Evolutionary conservation across 1,140 invertebrate species (phyloP).

Genomic region (Ips nitidus): DNA sequence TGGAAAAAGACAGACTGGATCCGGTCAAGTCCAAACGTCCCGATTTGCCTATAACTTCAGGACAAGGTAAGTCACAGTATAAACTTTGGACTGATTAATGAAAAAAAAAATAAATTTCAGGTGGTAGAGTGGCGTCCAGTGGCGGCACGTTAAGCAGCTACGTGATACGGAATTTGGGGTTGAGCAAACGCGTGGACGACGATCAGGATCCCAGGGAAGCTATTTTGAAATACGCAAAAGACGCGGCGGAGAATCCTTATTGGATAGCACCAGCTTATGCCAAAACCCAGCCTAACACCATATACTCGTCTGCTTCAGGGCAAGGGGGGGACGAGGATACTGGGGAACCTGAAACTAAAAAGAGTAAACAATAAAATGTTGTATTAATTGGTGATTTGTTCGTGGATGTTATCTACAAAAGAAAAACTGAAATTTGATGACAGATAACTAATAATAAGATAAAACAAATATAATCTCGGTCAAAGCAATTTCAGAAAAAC

Average conservation of each 20-base stretch:
- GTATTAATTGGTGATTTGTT: too few relatives aligned
- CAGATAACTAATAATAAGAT: too few relatives aligned
- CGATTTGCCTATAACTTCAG: slow-evolving; percentile 95
- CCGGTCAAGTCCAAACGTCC: slow-evolving; percentile 89
- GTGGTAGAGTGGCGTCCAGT: slow-evolving; percentile 91
- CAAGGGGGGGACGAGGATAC: slow-evolving; percentile 2
- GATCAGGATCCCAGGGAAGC: slow-evolving; percentile 96
- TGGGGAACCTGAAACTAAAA: slow-evolving; percentile 25
- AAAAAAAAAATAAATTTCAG: slow-evolving; percentile 51
- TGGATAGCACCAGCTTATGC: slow-evolving; percentile 93
- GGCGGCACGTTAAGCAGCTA: slow-evolving; percentile 97
- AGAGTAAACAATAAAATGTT: slow-evolving; percentile 4
- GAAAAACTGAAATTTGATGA: too few relatives aligned
- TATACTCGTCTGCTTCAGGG: slow-evolving; percentile 35
- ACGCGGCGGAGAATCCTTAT: slow-evolving; percentile 95
- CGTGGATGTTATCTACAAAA: too few relatives aligned
- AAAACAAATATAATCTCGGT: too few relatives aligned
- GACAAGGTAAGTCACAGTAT: slow-evolving; percentile 62
- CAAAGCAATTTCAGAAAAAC: too few relatives aligned
- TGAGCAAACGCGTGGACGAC: slow-evolving; percentile 91
- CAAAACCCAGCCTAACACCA: slow-evolving; percentile 76
- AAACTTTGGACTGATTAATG: neutral
- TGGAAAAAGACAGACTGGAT: slow-evolving; percentile 90
- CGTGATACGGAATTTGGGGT: slow-evolving; percentile 92
- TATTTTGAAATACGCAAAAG: slow-evolving; percentile 95